Evolutionary conservation across 1,140 invertebrate species (phyloP), one percentile per base, ranked within the genome.

Genomic region (Asobara japonica): DNA sequence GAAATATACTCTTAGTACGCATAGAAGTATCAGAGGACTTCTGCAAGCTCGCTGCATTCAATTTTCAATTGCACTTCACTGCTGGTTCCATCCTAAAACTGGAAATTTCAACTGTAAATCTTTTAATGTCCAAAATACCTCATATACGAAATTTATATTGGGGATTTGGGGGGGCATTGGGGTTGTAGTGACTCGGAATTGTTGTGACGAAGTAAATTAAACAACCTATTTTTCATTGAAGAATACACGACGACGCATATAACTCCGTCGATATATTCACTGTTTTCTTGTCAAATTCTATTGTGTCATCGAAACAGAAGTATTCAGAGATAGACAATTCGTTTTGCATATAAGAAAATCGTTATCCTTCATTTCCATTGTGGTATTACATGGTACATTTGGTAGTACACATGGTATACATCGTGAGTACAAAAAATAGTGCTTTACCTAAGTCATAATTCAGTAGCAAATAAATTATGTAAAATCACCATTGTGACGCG

Each of bases 361-460:
- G n/a, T 51, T 51, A 3, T 16, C 18, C 11, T 36, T 36, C 5
- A 36, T 36, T n/a, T n/a, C n/a, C n/a, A n/a, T n/a, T n/a, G n/a
- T n/a, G 20, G 7, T 60, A 60, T 11, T 29, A 60, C 25, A n/a
- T n/a, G n/a, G n/a, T n/a, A 60, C 25, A 60, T 60, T 60, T 60
- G n/a, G n/a, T 51, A 8, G 31, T 62, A 73, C 65, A 68, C 36
- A 64, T n/a, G n/a, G n/a, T n/a, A n/a, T n/a, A n/a, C n/a, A n/a
- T n/a, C n/a, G n/a, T 48, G 20, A 73, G 65, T 73, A 73, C 65
- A 73, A 73, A 73, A 73, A 73, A 73, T 73, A 73, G 65, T 73
- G 56, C 27, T 68, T 31, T 25, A 67, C 60, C 45, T 20, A 51
- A 51, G 20, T 51, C 4, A 20, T 51, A 18, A 51, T 11, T 51